These are phyloP conservation scores for Limnephilus rhombicus DNA, from an alignment of 2,888 invertebrate genomes.

Conservation along the genomic window DNA sequence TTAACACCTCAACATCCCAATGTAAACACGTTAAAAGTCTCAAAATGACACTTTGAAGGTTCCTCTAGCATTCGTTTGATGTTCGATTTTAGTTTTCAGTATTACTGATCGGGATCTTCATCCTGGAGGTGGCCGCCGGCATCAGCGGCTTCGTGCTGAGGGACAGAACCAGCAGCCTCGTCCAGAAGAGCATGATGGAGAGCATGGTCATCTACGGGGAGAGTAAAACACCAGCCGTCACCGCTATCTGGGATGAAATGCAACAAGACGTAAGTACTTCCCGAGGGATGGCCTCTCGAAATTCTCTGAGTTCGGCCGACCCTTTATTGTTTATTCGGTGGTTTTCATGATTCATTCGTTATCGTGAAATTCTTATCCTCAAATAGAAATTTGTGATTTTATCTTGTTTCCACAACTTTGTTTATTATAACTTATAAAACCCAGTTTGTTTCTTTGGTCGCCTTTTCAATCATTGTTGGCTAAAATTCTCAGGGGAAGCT, in stretches of 20 bases:
- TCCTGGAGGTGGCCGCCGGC: constrained; percentile 87
- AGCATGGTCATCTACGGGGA: constrained; percentile 76
- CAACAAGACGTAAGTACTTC: constrained; percentile 77
- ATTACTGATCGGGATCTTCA: constrained; percentile 83
- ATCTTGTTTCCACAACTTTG: too few species aligned
- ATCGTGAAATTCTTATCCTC: too few species aligned
- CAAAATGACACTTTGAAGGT: constrained; percentile 84
- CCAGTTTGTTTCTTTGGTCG: too few species aligned
- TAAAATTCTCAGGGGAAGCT: too few species aligned
- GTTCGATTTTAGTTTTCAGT: constrained; percentile 78
- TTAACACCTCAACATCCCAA: background rate
- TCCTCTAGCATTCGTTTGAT: background rate
- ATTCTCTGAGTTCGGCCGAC: background rate
- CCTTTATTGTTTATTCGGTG: too few species aligned
- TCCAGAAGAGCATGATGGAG: constrained; percentile 75
- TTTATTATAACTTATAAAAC: too few species aligned
- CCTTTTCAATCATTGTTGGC: too few species aligned
- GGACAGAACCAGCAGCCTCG: constrained; percentile 76
- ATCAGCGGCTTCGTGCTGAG: constrained; percentile 84
- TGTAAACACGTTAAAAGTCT: background rate
- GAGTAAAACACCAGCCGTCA: constrained; percentile 71
- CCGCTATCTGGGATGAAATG: constrained; percentile 80
- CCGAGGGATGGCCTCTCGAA: too few species aligned
- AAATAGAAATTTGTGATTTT: too few species aligned
- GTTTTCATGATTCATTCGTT: too few species aligned